A percentile compares a stretch with the other conserved stretches of the same genome.
Evolutionary conservation across 2,797 vertebrate genomes (phyloP).

Genomic region (Halcyon badia): DNA sequence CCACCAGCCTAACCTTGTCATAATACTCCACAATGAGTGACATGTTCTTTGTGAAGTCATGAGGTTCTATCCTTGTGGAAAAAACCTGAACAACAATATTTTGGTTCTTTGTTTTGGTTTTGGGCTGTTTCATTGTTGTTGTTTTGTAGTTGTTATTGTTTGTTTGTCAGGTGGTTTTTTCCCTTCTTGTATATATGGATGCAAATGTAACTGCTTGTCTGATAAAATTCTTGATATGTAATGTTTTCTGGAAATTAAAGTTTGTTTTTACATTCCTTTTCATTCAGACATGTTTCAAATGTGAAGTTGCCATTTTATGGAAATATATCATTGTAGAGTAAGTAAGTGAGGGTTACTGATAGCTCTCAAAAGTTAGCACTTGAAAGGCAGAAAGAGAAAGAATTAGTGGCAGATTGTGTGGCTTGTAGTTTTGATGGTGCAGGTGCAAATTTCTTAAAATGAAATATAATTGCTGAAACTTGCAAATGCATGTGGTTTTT

Average conservation of each 20-base stretch:
- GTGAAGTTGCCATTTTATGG: background rate
- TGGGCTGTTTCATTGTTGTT: background rate
- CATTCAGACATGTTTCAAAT: background rate
- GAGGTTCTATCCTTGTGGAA: background rate
- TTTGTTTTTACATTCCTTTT: background rate
- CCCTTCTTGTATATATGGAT: background rate
- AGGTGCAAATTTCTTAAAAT: background rate
- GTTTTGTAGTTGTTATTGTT: background rate
- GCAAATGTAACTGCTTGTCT: background rate
- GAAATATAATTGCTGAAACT: background rate
- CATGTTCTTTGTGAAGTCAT: background rate
- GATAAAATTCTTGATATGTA: background rate
- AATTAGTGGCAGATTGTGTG: background rate
- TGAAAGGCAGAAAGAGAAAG: background rate
- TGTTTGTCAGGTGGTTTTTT: background rate
- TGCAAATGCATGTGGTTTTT: background rate
- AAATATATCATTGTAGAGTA: background rate
- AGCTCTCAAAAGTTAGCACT: background rate
- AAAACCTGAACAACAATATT: background rate
- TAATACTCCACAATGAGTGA: background rate
- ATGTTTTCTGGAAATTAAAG: background rate
- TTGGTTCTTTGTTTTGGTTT: background rate
- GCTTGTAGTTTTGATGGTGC: background rate
- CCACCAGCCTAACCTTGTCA: too few relatives aligned
- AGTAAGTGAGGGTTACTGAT: background rate